These are phyloP conservation scores for Ceratina calcarata DNA, from an alignment of 1,140 invertebrate species.

Conservation along the genomic window DNA sequence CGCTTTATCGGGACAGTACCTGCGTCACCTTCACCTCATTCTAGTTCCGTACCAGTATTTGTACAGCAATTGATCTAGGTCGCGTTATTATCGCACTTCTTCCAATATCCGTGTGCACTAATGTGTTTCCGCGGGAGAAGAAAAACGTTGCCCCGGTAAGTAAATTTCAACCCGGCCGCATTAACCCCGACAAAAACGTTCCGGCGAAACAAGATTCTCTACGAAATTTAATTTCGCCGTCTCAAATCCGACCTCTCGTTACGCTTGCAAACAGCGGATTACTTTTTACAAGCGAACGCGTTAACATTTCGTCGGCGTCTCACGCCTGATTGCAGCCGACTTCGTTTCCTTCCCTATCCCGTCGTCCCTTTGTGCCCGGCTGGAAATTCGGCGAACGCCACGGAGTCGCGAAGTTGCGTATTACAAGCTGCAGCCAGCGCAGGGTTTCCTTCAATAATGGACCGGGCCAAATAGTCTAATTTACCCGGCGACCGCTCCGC, in stretches of 20 bases:
- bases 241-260: background rate
- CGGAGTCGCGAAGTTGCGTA: conserved; percentile 61
- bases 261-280: background rate
- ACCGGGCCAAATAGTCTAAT: conserved; percentile 73
- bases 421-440: conserved; percentile 48
- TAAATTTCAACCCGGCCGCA: too few species aligned
- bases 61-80: conserved; percentile 19
- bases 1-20: background rate
- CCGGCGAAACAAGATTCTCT: too few species aligned
- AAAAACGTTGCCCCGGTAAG: too few species aligned
- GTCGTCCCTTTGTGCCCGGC: background rate
- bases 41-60: conserved; percentile 10
- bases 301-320: background rate
- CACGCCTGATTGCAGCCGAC: background rate
- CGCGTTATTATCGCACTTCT: conserved; percentile 1
- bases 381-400: conserved; percentile 61
- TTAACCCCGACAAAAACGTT: too few species aligned
- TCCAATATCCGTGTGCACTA: too few species aligned
- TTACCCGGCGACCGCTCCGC: conserved; percentile 67
- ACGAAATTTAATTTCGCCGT: background rate
- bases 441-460: conserved; percentile 72
- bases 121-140: too few species aligned
- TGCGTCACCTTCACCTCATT: conserved; percentile 1
- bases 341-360: background rate
- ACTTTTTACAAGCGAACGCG: background rate